Evolutionary conservation across 2,797 vertebrate species (phyloP), one percentile per base, ranked within the genome.

Genomic region (Oophaga sylvatica): DNA sequence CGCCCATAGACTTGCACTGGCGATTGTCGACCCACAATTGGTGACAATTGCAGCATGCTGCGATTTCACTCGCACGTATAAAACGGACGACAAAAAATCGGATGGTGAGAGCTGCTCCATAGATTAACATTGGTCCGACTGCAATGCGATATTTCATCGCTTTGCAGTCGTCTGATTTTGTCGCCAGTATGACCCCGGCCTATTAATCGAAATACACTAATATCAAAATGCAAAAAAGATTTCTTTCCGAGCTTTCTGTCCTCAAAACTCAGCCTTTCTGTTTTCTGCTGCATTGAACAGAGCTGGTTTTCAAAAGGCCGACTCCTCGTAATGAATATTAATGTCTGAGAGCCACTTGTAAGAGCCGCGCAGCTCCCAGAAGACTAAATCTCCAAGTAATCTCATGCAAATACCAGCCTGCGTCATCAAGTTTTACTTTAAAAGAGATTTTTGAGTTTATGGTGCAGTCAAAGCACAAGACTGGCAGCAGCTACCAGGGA

Each of bases 401-500:
- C 68, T 20, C 70, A 73, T 59, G 53, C 67, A 57, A 31, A 83
- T 83, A 35, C 8, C n/a, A 13, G 29, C 48, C 8, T 3, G 45
- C 41, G 1, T 83, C 31, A 45, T 3, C 3, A 48, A 48, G 48
- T 53, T 45, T 29, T 45, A 45, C 75, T 78, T 63, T 29, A 56
- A 63, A 10, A 62, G 71, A 48, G 41, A 22, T 53, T 85, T 78
- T 60, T n/a, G 5, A 20, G 65, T 71, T 16, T 22, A 70, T 56
- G 63, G 15, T 60, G 63, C 71, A 57, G 48, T 65, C 56, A 68
- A 56, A 60, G 63, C 60, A 13, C 16, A 29, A 29, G 60, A 78
- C 83, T 78, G 35, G 16, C 57, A 15, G 56, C 59, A n/a, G n/a
- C 35, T 63, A 84, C 41, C 57, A 17, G 71, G n/a, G 75, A 59